A percentile compares a stretch with the other conserved stretches of the same genome.
phyloP scores from a whole-genome alignment of 2,797 vertebrate species.

The Acanthis flammea region DNA sequence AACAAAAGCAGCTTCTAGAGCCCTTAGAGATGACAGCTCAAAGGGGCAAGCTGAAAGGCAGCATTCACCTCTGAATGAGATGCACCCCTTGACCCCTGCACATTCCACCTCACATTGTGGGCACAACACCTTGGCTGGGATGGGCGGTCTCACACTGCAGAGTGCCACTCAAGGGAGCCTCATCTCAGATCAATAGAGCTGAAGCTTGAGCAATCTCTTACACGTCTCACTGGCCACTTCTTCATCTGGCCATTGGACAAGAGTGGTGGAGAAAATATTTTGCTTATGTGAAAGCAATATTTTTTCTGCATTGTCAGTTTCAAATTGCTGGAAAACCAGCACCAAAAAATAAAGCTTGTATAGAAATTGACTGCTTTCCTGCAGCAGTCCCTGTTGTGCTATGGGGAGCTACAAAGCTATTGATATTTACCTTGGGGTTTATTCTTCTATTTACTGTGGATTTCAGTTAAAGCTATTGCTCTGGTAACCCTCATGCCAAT shows the following conservation, averaged over 20 bases:
- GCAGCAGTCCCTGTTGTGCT: neutral
- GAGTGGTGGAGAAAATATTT: neutral
- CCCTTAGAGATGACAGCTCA: neutral
- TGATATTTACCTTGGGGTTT: neutral
- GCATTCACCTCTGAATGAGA: neutral
- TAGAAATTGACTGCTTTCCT: conserved; percentile 6
- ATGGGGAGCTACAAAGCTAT: neutral
- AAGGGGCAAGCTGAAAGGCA: neutral
- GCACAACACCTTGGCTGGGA: fast-evolving
- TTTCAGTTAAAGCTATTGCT: conserved; percentile 15
- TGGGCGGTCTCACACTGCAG: neutral
- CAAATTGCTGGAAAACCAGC: neutral
- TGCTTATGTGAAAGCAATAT: neutral
- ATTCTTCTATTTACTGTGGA: neutral
- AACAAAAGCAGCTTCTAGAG: neutral
- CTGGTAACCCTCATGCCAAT: neutral
- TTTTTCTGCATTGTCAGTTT: neutral
- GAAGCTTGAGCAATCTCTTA: neutral
- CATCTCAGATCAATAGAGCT: neutral
- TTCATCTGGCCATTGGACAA: neutral
- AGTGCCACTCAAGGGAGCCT: neutral
- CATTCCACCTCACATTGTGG: fast-evolving
- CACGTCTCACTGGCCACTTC: neutral
- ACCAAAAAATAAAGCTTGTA: neutral
- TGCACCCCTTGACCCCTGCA: fast-evolving